Evolutionary conservation across 2,113 vertebrate genomes (phyloP), one percentile per base, ranked within the genome.

Genomic region (Argyrosomus japonicus): DNA sequence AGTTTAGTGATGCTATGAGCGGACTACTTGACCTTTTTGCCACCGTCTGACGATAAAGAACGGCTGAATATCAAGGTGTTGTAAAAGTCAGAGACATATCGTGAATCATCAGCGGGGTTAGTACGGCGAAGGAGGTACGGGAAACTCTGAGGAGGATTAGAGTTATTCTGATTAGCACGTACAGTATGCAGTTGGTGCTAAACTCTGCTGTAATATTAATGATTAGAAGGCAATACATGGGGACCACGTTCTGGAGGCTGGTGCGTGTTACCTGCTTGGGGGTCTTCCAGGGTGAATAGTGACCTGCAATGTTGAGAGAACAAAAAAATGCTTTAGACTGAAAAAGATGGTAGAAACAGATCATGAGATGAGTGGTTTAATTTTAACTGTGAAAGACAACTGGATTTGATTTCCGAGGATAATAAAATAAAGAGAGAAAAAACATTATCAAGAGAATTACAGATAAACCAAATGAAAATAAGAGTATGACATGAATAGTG

Each of bases 281-380:
- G 96, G 95, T 97, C 97, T 99, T 99, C 98, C 98, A 99, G 87
- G 97, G 97, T 94, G 97, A 98, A 97, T 97, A 98, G 96, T 99
- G 98, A 97, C 98, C 98, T 99, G 96, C 80, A 98, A 97, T 89
- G 95, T 88, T 90, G 93, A 96, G 93, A 96, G 93, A 95, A 96
- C 80, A 96, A 91, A 90, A 82, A 82, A 79, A 75, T 87, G 68
- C 43, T 94, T 95, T 90, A 95, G 88, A 89, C 63, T 79, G 68
- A 77, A 91, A 80, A 80, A 79, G 54, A 87, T 75, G 80, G 29
- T 0, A 36, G 21, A 68, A 81, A 75, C 14, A 7, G 25, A 69
- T 81, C 9, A 72, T 67, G 69, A 82, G 54, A 70, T 58, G 73
- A 51, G 23, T 18, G 67, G 45, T 15, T 54, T 58, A 7, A 58